Evolutionary conservation across 2,797 vertebrate genomes (phyloP).

Genomic region (Halcyon smyrnensis): DNA sequence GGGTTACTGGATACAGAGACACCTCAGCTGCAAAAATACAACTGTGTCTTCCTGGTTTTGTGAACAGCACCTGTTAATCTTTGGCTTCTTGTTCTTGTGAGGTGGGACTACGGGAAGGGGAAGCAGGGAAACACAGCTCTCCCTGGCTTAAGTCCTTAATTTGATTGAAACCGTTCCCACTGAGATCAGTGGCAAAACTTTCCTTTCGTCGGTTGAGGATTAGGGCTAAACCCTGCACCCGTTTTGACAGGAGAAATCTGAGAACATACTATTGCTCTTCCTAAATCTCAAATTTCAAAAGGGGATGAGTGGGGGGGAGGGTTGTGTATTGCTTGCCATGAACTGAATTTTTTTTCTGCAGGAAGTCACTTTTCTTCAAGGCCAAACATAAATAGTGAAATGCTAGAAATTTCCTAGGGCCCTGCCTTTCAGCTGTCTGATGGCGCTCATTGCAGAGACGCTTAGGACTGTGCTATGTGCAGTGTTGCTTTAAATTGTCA

Average conservation of each 20-base stretch:
- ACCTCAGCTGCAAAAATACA: not conserved
- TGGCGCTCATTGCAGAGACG: not conserved
- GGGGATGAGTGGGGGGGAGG: not conserved
- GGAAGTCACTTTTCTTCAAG: conserved; percentile 38
- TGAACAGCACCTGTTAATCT: not conserved
- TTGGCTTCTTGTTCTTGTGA: not conserved
- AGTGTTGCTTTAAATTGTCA: not conserved
- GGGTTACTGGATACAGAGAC: not conserved
- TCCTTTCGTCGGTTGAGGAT: not conserved
- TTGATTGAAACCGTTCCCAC: not conserved
- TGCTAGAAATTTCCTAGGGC: not conserved
- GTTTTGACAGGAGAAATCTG: not conserved
- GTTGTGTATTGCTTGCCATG: not conserved
- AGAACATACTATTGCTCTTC: not conserved
- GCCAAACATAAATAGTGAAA: conserved; percentile 27
- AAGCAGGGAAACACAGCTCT: not conserved
- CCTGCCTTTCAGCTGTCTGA: not conserved
- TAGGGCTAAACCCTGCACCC: not conserved
- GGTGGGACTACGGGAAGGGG: not conserved
- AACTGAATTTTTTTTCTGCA: conserved; percentile 18
- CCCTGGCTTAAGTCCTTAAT: not conserved
- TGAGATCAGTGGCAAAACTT: not conserved
- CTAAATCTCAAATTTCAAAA: not conserved
- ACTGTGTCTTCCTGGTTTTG: not conserved
- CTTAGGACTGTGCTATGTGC: not conserved